A percentile compares a stretch with the other conserved stretches of the same genome.
phyloP scores from a whole-genome alignment of 2,797 vertebrate species.

The Tympanoctomys barrerae region DNA sequence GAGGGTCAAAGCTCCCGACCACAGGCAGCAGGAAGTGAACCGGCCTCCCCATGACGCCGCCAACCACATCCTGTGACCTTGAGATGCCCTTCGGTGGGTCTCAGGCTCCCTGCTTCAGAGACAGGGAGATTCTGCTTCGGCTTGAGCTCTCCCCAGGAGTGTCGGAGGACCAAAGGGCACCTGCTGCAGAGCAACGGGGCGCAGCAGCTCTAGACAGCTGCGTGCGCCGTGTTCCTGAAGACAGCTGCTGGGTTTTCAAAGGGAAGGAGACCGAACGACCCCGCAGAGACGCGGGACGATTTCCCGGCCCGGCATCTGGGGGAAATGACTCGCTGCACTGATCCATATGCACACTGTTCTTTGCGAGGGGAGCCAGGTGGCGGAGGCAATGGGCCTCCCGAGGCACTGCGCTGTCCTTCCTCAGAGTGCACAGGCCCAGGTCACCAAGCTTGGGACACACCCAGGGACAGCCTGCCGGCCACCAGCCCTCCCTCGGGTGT shows the following conservation, averaged over 20 bases:
- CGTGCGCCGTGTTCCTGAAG: conserved; percentile 49
- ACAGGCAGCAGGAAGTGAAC: not conserved
- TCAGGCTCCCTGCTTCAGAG: not conserved
- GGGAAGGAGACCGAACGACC: conserved; percentile 59
- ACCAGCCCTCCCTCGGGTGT: not conserved
- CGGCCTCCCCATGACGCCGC: too few relatives aligned
- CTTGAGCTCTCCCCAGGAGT: conserved; percentile 47
- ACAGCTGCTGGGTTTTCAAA: conserved; percentile 72
- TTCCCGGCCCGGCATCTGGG: conserved; percentile 63
- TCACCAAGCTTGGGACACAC: not conserved
- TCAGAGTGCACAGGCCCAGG: conserved; percentile 7
- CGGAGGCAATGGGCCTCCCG: conserved; percentile 1
- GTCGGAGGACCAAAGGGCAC: conserved; percentile 33
- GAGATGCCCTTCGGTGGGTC: not conserved
- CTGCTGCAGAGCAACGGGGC: conserved; percentile 47
- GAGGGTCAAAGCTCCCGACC: not conserved
- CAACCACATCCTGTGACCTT: not conserved
- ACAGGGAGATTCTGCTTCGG: conserved; percentile 12
- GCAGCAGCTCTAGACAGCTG: conserved; percentile 44
- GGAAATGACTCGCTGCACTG: conserved; percentile 60
- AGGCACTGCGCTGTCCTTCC: not conserved
- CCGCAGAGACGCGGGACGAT: conserved; percentile 26
- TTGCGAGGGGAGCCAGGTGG: not conserved
- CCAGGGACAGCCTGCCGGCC: not conserved
- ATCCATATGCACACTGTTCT: conserved; percentile 63